Percentiles rank a stretch among this genome's conserved stretches.
Conservation (phyloP, 1,140 invertebrate species). For the Zaprionus tsacasi region DNA sequence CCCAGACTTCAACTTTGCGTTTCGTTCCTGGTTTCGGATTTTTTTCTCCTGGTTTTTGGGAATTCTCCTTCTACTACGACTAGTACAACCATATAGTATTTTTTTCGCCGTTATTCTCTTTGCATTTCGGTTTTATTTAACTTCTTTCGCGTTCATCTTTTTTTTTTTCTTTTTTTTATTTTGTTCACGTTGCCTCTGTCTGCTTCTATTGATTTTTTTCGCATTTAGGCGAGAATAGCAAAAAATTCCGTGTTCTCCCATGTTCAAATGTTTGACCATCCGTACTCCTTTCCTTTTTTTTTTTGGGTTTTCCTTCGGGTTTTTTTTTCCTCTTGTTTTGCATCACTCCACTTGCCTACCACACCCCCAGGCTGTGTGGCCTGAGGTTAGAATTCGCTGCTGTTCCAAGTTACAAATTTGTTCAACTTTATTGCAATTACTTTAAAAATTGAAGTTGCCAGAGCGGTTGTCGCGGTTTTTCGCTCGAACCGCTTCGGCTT, state of each 20-base stretch:
- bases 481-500: conserved; percentile 7
- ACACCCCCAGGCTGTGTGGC: conserved; percentile 16
- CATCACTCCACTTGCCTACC: conserved; percentile 4
- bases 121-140: conserved; percentile 70
- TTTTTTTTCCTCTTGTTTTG: conserved; percentile 4
- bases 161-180: conserved; percentile 54
- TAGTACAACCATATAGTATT: background rate
- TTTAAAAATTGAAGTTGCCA: conserved; percentile 81
- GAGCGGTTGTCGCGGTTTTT: conserved; percentile 71
- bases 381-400: conserved; percentile 63
- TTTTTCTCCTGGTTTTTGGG: conserved; percentile 25
- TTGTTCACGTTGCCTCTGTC: conserved; percentile 73
- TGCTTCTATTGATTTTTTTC: conserved; percentile 84
- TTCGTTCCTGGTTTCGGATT: conserved; percentile 20
- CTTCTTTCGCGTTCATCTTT: conserved; percentile 63
- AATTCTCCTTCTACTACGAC: conserved; percentile 37
- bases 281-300: conserved; percentile 33
- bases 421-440: conserved; percentile 79
- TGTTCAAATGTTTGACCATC: conserved; percentile 74
- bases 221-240: conserved; percentile 56
- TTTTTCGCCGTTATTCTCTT: conserved; percentile 31
- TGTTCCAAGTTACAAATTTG: conserved; percentile 60
- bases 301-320: background rate
- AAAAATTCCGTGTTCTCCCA: conserved; percentile 47
- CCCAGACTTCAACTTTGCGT: conserved; percentile 50